phyloP scores from a whole-genome alignment of 2,113 vertebrate genomes.

The Conger conger region DNA sequence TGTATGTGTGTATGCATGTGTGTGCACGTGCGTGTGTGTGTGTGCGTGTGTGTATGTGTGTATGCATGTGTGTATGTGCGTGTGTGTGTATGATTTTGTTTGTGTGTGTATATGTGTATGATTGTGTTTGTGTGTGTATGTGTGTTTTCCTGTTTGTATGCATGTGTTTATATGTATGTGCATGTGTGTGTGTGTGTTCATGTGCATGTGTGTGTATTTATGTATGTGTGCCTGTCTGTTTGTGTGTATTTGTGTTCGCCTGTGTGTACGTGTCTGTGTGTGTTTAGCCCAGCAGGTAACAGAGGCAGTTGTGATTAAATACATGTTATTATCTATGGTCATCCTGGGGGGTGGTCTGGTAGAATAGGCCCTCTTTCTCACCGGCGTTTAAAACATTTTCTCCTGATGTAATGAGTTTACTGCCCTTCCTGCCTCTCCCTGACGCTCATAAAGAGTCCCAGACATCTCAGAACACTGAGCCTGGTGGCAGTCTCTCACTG shows the following conservation, averaged over 20 bases:
- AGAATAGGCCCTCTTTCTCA: neutral
- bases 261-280: neutral
- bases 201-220: neutral
- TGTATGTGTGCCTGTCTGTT: neutral
- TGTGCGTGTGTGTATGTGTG: no score
- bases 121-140: no score
- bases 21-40: neutral
- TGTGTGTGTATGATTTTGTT: no score
- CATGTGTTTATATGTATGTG: neutral
- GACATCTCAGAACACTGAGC: neutral
- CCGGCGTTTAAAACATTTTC: neutral
- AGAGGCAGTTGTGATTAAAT: neutral
- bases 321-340: neutral
- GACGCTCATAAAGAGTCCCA: neutral
- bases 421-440: neutral
- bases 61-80: no score
- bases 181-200: neutral
- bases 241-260: neutral
- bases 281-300: neutral
- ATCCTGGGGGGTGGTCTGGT: neutral
- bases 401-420: conserved; percentile 13
- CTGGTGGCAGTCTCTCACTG: neutral
- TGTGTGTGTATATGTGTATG: no score
- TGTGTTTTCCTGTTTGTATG: no score
- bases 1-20: neutral